Base-by-base conservation (phyloP, 1,140 invertebrate species). In the Vanessa tameamea region DNA sequence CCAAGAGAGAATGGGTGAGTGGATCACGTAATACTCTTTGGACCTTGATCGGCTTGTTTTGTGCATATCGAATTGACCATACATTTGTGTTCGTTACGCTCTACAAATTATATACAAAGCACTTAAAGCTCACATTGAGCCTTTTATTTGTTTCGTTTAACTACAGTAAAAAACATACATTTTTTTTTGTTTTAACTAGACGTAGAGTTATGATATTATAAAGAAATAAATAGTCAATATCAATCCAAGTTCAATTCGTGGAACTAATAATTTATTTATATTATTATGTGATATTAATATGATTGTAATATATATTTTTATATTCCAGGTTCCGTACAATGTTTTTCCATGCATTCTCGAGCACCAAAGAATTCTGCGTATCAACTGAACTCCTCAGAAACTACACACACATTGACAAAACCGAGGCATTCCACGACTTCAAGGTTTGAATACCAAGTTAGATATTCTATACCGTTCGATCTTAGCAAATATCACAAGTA, bases 331-430 rank as follows among this genome's bases (percentile, higher is more conserved):
- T 90, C 69, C 94, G 95, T 68, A 95, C 94, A n/a, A 92, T 96
- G 51, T 97, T 96, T 82, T 97, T 97, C 94, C 96, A 97, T 86
- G 93, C 96, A 0, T 92, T 96, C 89, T 95, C 95, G 3, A 95
- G 95, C 61, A 95, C 95, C 20, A 96, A 96, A 37, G 96, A 96
- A 85, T 97, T 96, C 80, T 94, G 94, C 47, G 96, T 97, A 7
- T 94, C 95, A 13, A 96, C 95, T 13, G 93, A 93, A 65, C 91
- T 97, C 9, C 84, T 97, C 12, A 94, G 95, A 81, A 97, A 97
- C 83, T 94, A 95, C 85, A 95, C 94, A 11, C 86, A 86, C 86
- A 91, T 93, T 12, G 87, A 92, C 79, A 94, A 93, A 85, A 86
- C 93, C 83, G 87, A 95, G 70, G 93, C 93, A 64, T 96, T 95